Conservation (phyloP, 2,888 invertebrate genomes). For the Perdita meconis region DNA sequence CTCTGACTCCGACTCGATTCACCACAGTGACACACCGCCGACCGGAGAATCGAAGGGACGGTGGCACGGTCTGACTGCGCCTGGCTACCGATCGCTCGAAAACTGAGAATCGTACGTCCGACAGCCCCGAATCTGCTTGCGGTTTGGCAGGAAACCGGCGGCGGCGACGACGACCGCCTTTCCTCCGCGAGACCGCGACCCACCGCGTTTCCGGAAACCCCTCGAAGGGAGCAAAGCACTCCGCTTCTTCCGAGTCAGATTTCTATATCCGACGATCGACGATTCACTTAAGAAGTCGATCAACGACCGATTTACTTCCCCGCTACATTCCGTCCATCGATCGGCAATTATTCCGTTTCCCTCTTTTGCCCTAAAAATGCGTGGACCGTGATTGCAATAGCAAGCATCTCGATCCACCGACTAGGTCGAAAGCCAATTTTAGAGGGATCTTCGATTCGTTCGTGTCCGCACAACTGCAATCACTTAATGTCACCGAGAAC, state of each 20-base stretch:
- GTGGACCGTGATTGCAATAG: background rate
- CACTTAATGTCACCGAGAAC: slow-evolving; percentile 4
- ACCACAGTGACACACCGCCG: slow-evolving; percentile 36
- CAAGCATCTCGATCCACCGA: background rate
- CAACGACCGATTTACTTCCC: slow-evolving; percentile 25
- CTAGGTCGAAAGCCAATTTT: background rate
- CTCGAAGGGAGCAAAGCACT: slow-evolving; percentile 2
- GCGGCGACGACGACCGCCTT: slow-evolving; percentile 1
- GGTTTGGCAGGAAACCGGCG: slow-evolving; percentile 9
- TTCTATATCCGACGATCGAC: background rate
- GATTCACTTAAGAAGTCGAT: background rate
- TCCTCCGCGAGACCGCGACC: background rate
- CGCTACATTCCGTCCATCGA: background rate
- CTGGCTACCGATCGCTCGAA: slow-evolving; percentile 31
- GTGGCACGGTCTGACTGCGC: slow-evolving; percentile 4
- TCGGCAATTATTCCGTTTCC: background rate
- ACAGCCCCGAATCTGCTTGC: slow-evolving; percentile 20
- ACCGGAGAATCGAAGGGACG: background rate
- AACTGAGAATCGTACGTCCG: slow-evolving; percentile 22
- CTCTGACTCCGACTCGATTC: slow-evolving; percentile 71
- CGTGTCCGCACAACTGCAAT: background rate
- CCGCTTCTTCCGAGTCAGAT: background rate
- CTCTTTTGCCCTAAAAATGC: background rate
- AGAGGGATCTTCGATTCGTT: background rate
- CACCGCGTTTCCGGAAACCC: slow-evolving; percentile 19